phyloP scores from a whole-genome alignment of 2,888 invertebrate species.

The Crematogaster levior region DNA sequence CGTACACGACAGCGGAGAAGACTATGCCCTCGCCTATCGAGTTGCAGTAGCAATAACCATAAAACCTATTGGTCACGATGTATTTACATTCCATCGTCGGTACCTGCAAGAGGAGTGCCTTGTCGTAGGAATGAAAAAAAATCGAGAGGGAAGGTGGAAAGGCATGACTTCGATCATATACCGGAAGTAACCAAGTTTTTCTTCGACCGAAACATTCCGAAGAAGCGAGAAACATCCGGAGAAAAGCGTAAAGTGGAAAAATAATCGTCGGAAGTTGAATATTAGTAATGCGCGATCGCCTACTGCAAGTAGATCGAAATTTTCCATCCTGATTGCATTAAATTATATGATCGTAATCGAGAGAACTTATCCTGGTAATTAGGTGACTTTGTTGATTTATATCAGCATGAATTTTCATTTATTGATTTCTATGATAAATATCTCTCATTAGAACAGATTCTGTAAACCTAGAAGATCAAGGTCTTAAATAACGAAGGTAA shows the following conservation, averaged over 20 bases:
- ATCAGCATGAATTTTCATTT: background rate
- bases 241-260: conserved; percentile 12
- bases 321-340: background rate
- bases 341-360: background rate
- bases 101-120: conserved; percentile 39
- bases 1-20: conserved; percentile 40
- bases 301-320: conserved; percentile 6
- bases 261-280: conserved; percentile 12
- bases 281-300: background rate
- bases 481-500: background rate
- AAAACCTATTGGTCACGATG: conserved; percentile 78
- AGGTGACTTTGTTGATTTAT: conserved; percentile 14
- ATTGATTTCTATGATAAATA: background rate
- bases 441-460: background rate
- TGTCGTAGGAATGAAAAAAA: conserved; percentile 15
- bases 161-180: background rate
- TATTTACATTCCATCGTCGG: conserved; percentile 78
- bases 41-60: conserved; percentile 75
- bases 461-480: background rate
- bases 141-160: conserved; percentile 12
- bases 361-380: conserved; percentile 5
- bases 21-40: conserved; percentile 66
- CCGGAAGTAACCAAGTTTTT: conserved; percentile 14
- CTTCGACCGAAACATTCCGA: background rate
- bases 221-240: conserved; percentile 5